phyloP scores from a whole-genome alignment of 2,888 invertebrate genomes.

The Phyllotreta striolata region DNA sequence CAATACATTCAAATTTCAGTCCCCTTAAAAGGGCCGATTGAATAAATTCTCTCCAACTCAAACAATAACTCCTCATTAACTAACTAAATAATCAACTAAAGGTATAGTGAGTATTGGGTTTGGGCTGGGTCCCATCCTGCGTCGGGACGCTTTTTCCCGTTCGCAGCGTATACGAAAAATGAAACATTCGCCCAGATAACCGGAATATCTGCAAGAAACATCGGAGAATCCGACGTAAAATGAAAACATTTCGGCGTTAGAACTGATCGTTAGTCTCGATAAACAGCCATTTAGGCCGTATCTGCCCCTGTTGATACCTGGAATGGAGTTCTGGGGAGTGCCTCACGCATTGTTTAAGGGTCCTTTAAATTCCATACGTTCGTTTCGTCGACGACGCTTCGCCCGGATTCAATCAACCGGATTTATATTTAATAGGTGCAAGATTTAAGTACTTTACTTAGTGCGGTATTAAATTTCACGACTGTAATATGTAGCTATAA shows the following conservation, averaged over 20 bases:
- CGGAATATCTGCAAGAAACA: conserved; percentile 31
- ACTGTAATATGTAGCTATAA: no score
- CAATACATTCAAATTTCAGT: no score
- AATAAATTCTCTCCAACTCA: no score
- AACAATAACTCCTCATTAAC: no score
- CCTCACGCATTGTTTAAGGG: conserved; percentile 48
- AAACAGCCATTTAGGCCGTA: conserved; percentile 42
- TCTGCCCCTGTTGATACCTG: conserved; percentile 49
- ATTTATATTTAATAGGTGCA: background rate
- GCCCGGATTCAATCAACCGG: conserved; percentile 21
- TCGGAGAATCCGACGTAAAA: conserved; percentile 40
- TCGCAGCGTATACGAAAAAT: conserved; percentile 27
- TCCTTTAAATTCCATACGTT: conserved; percentile 48
- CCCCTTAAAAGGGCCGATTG: no score
- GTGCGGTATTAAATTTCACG: no score
- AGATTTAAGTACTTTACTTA: no score
- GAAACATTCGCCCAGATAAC: conserved; percentile 34
- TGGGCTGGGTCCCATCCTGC: background rate
- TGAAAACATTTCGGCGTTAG: conserved; percentile 49
- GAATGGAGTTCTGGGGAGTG: conserved; percentile 42
- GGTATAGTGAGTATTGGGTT: no score
- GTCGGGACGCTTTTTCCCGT: conserved; percentile 12
- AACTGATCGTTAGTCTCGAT: conserved; percentile 48
- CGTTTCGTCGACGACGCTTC: conserved; percentile 17
- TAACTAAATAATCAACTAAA: conserved; percentile 18